These are phyloP conservation scores for Phasianus colchicus DNA, from an alignment of 2,113 vertebrate species.

Conservation along the genomic window DNA sequence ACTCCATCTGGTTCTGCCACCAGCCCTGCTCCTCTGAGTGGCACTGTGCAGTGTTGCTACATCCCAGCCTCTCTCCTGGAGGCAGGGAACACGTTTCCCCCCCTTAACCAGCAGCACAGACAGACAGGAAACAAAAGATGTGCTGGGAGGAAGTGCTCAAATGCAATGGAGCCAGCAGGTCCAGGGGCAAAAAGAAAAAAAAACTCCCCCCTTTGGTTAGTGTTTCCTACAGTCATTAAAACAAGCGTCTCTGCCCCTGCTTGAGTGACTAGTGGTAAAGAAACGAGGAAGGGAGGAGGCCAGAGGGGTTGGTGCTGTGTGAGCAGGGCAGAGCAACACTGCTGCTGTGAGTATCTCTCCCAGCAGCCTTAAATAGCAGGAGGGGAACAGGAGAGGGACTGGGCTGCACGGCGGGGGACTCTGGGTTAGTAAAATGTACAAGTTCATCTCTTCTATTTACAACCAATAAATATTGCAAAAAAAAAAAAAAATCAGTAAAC, in stretches of 20 bases:
- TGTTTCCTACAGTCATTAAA: slow-evolving; percentile 44
- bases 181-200: neutral
- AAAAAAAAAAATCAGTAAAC: slow-evolving; percentile 55
- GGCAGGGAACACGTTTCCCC: neutral
- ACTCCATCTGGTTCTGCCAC: neutral
- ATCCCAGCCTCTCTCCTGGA: neutral
- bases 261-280: neutral
- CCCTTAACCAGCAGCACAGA: fast-evolving
- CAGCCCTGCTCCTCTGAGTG: neutral
- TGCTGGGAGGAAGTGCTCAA: neutral
- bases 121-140: fast-evolving
- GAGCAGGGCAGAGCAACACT: fast-evolving
- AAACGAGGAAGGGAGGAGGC: neutral
- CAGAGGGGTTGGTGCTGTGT: fast-evolving
- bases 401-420: slow-evolving; percentile 27
- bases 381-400: neutral
- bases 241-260: neutral
- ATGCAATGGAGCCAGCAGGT: neutral
- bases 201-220: slow-evolving; percentile 32
- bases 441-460: slow-evolving; percentile 82
- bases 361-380: slow-evolving; percentile 48
- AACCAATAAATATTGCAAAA: slow-evolving; percentile 84
- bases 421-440: slow-evolving; percentile 83
- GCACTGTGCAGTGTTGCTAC: neutral
- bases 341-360: neutral